These are phyloP conservation scores for Atlantisia rogersi DNA, from an alignment of 2,113 vertebrate species.

Conservation along the genomic window DNA sequence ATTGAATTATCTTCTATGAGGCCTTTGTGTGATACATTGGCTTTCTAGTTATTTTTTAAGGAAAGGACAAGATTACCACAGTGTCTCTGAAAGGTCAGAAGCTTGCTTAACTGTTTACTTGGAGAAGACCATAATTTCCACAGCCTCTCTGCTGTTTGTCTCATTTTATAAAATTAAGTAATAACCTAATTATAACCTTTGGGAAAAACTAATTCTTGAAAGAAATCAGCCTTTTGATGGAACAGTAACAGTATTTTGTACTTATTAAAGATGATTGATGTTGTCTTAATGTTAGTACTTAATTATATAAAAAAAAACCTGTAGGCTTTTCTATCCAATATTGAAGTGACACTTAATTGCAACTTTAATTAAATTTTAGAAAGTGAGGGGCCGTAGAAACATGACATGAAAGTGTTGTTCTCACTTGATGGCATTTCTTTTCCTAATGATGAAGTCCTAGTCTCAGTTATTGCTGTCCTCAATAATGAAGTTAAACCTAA, in stretches of 20 bases:
- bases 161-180: neutral
- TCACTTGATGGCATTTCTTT: neutral
- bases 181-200: neutral
- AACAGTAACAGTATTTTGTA: neutral
- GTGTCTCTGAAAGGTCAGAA: neutral
- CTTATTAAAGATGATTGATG: neutral
- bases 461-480: neutral
- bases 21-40: neutral
- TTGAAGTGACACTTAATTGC: neutral
- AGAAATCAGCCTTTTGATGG: neutral
- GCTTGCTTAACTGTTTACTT: neutral
- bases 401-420: neutral
- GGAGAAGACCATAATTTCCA: neutral
- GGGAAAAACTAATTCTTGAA: neutral
- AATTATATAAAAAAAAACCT: neutral
- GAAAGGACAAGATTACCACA: neutral
- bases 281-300: neutral
- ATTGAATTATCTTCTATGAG: neutral
- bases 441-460: neutral
- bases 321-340: neutral
- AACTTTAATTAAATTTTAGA: slow-evolving; percentile 5
- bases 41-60: neutral
- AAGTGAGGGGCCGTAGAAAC: neutral
- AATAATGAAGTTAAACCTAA: neutral
- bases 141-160: neutral